Evolutionary conservation across 2,797 vertebrate genomes (phyloP), one percentile per base, ranked within the genome.

Genomic region (Lycodopsis pacificus): DNA sequence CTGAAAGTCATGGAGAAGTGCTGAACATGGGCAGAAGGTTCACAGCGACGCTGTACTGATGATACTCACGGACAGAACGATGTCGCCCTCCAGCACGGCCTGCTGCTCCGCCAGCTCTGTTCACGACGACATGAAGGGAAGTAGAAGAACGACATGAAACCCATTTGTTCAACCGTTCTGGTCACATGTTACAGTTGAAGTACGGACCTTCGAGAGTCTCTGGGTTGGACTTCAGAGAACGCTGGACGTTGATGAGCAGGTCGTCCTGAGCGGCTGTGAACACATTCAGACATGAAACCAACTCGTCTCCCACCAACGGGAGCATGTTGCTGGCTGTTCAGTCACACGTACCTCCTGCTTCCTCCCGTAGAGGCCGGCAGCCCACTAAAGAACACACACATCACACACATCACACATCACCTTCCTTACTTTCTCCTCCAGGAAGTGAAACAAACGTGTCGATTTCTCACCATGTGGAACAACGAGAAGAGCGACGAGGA

Each of bases 201-300:
- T 2, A 25, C 4, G 2, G 22, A 44, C 91, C 89, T 2, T 84
- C 38, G 34, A 87, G 7, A 5, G 86, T 91, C 67, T 92, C 91
- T 4, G 91, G 87, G 74, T 84, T 61, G 0, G 69, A 6, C 4
- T 79, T 0, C 17, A 69, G 72, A 4, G 77, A 77, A 0, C 30
- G 1, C 15, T 71, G 0, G 0, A 4, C 22, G 4, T 4, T 69
- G 36, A 3, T 32, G 38, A 77, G 3, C 73, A 12, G 49, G 48
- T 79, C 22, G 0, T 36, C 10, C 42, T 11, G 7, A 19, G 5
- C 10, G 0, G 1, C 83, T 83, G 54, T 3, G 2, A 22, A 77
- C 17, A 71, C 20, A 14, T n/a, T 36, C 3, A 38, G 3, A 25
- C 8, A 13, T 10, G 38, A 2, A 10, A 11, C 8, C 0, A 8